These are phyloP conservation scores for Agrochola macilenta DNA, from an alignment of 2,888 invertebrate species.

Conservation along the genomic window DNA sequence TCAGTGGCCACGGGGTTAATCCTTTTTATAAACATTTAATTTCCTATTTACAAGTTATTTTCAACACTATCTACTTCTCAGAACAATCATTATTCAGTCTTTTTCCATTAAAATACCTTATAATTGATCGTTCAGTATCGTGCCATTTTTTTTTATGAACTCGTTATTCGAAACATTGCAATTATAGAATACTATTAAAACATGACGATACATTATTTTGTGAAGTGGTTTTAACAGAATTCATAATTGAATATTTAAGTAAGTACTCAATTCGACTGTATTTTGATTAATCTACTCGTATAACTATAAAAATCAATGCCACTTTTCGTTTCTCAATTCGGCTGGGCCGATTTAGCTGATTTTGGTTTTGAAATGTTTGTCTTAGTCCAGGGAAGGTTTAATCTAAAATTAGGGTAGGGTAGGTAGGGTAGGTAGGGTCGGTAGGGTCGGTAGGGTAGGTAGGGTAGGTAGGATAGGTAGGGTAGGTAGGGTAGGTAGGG, in stretches of 20 bases:
- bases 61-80: slow-evolving; percentile 11
- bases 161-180: not conserved
- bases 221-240: not conserved
- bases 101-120: slow-evolving; percentile 19
- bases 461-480: too few relatives aligned
- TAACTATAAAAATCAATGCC: too few relatives aligned
- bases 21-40: not conserved
- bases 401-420: too few relatives aligned
- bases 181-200: not conserved
- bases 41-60: slow-evolving; percentile 32
- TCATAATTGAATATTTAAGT: not conserved
- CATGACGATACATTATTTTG: not conserved
- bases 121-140: slow-evolving; percentile 19
- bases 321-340: too few relatives aligned
- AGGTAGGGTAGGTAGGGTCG: too few relatives aligned
- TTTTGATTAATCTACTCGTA: too few relatives aligned
- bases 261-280: not conserved
- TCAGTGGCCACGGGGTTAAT: not conserved
- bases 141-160: not conserved
- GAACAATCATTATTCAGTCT: slow-evolving; percentile 45
- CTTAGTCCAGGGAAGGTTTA: too few relatives aligned
- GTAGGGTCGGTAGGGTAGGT: too few relatives aligned
- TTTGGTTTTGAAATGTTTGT: too few relatives aligned
- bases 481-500: too few relatives aligned
- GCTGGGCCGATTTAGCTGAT: too few relatives aligned